These are phyloP conservation scores for Phalanger gymnotis DNA, from an alignment of 2,797 vertebrate species.

Conservation along the genomic window DNA sequence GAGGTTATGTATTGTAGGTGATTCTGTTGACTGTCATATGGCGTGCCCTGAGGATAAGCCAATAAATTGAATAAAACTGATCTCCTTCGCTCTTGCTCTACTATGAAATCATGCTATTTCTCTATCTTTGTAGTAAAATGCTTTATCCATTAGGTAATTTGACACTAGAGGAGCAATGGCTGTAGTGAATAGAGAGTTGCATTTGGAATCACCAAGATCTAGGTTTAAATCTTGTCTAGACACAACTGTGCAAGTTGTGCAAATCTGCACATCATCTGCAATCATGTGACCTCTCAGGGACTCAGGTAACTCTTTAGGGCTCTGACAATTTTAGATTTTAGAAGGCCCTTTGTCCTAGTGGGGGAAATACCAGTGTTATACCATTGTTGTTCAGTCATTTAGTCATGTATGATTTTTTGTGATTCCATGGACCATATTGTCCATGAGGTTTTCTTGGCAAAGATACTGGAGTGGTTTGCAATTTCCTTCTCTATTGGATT, in stretches of 20 bases:
- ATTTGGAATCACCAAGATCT: neutral
- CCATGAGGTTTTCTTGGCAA: neutral
- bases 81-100: neutral
- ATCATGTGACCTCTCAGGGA: neutral
- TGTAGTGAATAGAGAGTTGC: neutral
- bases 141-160: neutral
- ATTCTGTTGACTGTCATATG: neutral
- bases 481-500: neutral
- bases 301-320: neutral
- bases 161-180: neutral
- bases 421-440: neutral
- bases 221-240: neutral
- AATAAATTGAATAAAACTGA: neutral
- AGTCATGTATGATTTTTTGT: neutral
- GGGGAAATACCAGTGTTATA: neutral
- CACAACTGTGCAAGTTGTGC: neutral
- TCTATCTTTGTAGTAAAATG: too few species aligned
- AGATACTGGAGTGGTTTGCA: neutral
- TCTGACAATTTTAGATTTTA: neutral
- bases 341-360: neutral
- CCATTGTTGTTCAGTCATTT: neutral
- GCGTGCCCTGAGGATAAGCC: neutral
- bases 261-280: too few species aligned
- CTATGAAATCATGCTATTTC: neutral
- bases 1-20: neutral